phyloP scores from a whole-genome alignment of 2,797 vertebrate genomes.

The Paedocypris micromegethes region DNA sequence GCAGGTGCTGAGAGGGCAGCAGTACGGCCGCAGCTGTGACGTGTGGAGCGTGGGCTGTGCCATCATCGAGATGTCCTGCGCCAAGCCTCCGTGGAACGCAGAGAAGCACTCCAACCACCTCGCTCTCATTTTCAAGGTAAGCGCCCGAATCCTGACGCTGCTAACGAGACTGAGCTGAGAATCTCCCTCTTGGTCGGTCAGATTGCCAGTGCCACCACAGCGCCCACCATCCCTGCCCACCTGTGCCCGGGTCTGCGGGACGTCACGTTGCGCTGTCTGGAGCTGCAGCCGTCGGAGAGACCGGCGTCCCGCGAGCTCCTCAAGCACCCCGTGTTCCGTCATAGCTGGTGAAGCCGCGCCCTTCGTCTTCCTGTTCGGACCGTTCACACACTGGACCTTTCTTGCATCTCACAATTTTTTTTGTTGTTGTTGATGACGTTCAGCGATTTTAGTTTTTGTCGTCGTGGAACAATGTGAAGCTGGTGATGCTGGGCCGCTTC shows the following conservation, averaged over 20 bases:
- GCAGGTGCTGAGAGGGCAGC: conserved; percentile 82
- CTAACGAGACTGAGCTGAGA: too few species aligned
- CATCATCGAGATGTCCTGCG: conserved; percentile 88
- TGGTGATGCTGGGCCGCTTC: too few species aligned
- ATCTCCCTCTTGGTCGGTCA: conserved; percentile 43
- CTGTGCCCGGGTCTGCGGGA: conserved; percentile 81
- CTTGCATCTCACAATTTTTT: too few species aligned
- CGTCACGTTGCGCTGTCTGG: conserved; percentile 82
- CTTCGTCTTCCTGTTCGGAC: too few species aligned
- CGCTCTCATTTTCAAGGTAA: conserved; percentile 87
- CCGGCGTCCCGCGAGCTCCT: conserved; percentile 80
- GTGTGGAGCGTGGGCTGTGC: conserved; percentile 87
- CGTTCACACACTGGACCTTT: too few species aligned
- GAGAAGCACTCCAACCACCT: conserved; percentile 89
- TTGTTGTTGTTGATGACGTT: too few species aligned
- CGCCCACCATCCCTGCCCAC: conserved; percentile 78
- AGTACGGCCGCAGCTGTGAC: conserved; percentile 89
- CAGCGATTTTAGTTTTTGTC: too few species aligned
- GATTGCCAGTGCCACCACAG: conserved; percentile 85
- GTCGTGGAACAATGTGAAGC: too few species aligned
- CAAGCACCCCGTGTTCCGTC: conserved; percentile 84
- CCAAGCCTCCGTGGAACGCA: conserved; percentile 87
- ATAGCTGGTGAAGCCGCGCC: conserved; percentile 68
- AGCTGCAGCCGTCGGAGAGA: conserved; percentile 83
- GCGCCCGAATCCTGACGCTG: neutral